Percentiles rank a stretch among this genome's conserved stretches.
Conservation (phyloP, 2,113 vertebrate genomes). For the Grallaria varia region DNA sequence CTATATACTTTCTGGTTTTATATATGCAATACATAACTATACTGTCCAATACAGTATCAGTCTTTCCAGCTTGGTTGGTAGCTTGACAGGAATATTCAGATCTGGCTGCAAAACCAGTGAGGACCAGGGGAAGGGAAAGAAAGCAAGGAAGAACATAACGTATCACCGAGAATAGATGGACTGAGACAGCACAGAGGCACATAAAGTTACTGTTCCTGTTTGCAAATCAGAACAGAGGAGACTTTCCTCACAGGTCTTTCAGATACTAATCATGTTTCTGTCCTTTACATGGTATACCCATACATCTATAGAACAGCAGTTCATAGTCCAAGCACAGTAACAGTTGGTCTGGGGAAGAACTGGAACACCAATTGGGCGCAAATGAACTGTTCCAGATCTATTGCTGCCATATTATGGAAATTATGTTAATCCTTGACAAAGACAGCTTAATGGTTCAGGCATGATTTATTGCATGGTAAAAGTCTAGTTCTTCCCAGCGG, state of each 20-base stretch:
- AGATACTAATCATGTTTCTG: not conserved
- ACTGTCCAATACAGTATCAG: not conserved
- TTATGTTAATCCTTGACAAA: not conserved
- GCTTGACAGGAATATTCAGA: not conserved
- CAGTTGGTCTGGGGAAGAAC: not conserved
- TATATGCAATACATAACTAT: not conserved
- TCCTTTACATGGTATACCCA: rapidly evolving
- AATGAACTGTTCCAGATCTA: not conserved
- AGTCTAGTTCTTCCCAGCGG: not conserved
- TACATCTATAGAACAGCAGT: not conserved
- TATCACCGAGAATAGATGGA: not conserved
- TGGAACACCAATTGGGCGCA: not conserved
- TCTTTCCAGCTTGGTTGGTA: not conserved
- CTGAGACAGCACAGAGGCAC: not conserved
- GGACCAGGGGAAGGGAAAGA: not conserved
- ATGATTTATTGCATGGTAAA: not conserved
- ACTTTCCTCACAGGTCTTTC: not conserved
- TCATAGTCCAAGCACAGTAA: not conserved
- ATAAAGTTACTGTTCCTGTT: not conserved
- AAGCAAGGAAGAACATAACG: not conserved
- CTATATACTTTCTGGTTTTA: not conserved
- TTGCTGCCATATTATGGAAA: no score
- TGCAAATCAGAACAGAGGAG: not conserved
- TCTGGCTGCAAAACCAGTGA: not conserved
- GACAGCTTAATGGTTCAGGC: not conserved